Base-by-base conservation (phyloP, 2,888 invertebrate genomes). In the Hypselothyrea guttata region DNA sequence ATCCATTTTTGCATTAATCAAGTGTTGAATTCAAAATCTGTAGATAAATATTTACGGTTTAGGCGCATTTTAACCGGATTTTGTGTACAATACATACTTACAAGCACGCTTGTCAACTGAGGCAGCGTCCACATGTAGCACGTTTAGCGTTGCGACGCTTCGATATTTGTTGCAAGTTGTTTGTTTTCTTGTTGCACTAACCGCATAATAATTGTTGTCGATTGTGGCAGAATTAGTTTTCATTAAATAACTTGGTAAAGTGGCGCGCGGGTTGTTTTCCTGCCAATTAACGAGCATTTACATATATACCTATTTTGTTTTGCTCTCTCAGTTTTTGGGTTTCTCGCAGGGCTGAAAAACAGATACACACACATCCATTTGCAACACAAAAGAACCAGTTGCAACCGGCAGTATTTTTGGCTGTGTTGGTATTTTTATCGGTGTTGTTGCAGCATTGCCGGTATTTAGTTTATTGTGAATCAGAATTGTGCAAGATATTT, bases 311-410 rank as follows among this genome's bases (percentile, higher is more conserved):
- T 27, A 55, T 56, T 58, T 44, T 54, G 64, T 75, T 54, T 38
- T 54, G 52, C 34, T 69, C 58, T 58, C 61, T 57, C 66, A 33
- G 7, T 58, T 58, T 45, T 33, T 4, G 22, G 13, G 64, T 46
- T 73, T 49, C 49, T 71, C 67, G 35, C 49, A 58, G 68, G 68
- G 72, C 30, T 60, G 69, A 54, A 98, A 9, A 11, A 7, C 38
- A 1, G 47, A 15, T 13, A 7, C 38, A 1, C 47, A 15, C 28
- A 33, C 12, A 16, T 8, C 4, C 41, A 45, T n/a, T n/a, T n/a
- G n/a, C n/a, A 11, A 0, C n/a, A 16, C 28, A 22, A 22, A 22
- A 22, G 5, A 4, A 22, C 22, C 5, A 22, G 22, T 22, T 22
- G 5, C 22, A 22, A 22, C 22, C 22, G 5, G 22, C 22, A 22